Evolutionary conservation across 2,113 vertebrate genomes (phyloP).

Genomic region (Oreochromis niloticus): DNA sequence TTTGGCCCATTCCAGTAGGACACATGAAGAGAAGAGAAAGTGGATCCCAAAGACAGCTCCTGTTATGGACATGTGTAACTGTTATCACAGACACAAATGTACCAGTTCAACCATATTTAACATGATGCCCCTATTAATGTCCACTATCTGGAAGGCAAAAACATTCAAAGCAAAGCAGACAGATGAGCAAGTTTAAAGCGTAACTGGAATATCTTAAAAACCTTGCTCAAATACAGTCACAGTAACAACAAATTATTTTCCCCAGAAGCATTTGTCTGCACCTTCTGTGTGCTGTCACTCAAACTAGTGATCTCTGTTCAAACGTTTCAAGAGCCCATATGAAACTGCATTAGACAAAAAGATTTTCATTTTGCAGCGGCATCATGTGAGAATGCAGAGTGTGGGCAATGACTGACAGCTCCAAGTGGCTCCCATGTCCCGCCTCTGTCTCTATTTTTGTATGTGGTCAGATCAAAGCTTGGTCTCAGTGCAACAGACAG

Average conservation of each 20-base stretch:
- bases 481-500: constrained; percentile 9
- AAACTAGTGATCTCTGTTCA: background rate
- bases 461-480: constrained; percentile 35
- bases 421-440: constrained; percentile 41
- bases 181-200: background rate
- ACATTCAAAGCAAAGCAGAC: background rate
- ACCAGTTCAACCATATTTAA: background rate
- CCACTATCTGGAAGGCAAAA: background rate
- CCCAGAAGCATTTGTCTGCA: accelerated
- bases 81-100: background rate
- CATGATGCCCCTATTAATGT: background rate
- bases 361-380: accelerated
- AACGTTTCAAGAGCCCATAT: background rate
- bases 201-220: background rate
- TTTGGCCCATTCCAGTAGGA: background rate
- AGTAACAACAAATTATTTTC: accelerated
- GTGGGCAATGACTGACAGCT: constrained; percentile 47
- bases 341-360: background rate
- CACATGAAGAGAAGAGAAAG: background rate
- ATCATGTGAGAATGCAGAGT: background rate
- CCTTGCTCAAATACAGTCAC: background rate
- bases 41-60: background rate
- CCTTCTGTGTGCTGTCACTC: too few relatives aligned
- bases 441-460: constrained; percentile 44
- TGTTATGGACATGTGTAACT: accelerated